phyloP scores from a whole-genome alignment of 2,113 vertebrate species.

The Rhynchopsitta pachyrhyncha region DNA sequence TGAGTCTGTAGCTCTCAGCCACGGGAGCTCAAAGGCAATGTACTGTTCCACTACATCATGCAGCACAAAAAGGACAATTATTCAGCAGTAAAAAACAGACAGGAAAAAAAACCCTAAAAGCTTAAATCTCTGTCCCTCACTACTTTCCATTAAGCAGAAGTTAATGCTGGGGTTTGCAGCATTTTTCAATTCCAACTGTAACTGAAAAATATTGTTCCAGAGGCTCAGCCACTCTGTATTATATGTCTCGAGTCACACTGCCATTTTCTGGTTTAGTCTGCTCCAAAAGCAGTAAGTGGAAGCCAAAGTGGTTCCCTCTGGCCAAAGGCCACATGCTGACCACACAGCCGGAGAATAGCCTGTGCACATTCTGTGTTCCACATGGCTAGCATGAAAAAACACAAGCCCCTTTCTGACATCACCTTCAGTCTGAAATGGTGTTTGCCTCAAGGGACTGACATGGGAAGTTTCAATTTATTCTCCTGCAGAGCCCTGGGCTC shows the following conservation, averaged over 20 bases:
- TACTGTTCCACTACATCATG: constrained; percentile 17
- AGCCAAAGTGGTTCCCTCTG: constrained; percentile 3
- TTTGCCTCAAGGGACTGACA: background rate
- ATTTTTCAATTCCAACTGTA: constrained; percentile 15
- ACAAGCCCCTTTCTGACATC: background rate
- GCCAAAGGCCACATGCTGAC: background rate
- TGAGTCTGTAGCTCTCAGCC: background rate
- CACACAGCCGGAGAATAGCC: background rate
- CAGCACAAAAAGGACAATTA: background rate
- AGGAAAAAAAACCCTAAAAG: background rate
- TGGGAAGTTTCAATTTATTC: constrained; percentile 22
- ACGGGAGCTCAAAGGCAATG: background rate
- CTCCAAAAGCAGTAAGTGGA: background rate
- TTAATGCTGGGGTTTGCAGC: constrained; percentile 16
- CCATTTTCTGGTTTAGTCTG: background rate
- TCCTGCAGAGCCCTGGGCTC: background rate
- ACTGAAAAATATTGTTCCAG: background rate
- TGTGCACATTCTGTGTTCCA: background rate
- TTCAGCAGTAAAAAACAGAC: background rate
- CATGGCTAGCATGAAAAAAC: background rate
- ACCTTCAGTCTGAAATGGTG: background rate
- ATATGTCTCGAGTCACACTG: background rate
- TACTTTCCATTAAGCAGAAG: constrained; percentile 16
- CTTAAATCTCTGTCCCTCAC: background rate
- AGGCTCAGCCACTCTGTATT: background rate